phyloP scores from a whole-genome alignment of 2,888 invertebrate species.

The Heteromyza rotundicornis region DNA sequence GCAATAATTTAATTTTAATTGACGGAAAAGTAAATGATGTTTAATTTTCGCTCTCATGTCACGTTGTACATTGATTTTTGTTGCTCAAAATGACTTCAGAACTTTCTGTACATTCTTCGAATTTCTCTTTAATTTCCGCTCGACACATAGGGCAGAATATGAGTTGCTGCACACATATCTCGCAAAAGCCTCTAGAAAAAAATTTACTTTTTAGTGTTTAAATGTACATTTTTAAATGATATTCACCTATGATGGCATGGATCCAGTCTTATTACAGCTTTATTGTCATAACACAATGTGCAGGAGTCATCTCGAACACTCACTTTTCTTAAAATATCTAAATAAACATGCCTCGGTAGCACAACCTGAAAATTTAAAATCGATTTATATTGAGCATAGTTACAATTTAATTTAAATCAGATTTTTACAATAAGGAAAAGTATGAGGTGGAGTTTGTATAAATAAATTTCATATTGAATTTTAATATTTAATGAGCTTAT shows the following conservation, averaged over 20 bases:
- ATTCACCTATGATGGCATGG: slow-evolving; percentile 85
- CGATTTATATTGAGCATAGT: too few relatives aligned
- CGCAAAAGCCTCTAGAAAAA: slow-evolving; percentile 82
- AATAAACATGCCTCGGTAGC: slow-evolving; percentile 80
- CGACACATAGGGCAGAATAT: slow-evolving; percentile 90
- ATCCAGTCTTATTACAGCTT: slow-evolving; percentile 74
- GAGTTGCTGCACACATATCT: slow-evolving; percentile 76
- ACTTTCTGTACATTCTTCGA: slow-evolving; percentile 42
- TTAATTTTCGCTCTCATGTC: too few relatives aligned
- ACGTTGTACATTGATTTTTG: too few relatives aligned
- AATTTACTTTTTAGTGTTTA: too few relatives aligned
- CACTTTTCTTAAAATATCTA: slow-evolving; percentile 76
- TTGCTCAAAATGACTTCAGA: too few relatives aligned
- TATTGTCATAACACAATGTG: slow-evolving; percentile 84
- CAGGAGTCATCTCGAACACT: slow-evolving; percentile 84
- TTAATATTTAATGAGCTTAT: too few relatives aligned
- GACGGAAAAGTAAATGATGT: too few relatives aligned
- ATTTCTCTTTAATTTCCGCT: slow-evolving; percentile 45
- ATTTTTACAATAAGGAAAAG: too few relatives aligned
- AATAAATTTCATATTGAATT: too few relatives aligned
- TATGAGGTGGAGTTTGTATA: too few relatives aligned
- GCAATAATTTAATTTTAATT: too few relatives aligned
- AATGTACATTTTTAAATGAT: background rate
- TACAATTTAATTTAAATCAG: too few relatives aligned
- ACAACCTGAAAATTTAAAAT: slow-evolving; percentile 63